Conservation (phyloP, 1,140 invertebrate species). For the Holotrichia oblita region DNA sequence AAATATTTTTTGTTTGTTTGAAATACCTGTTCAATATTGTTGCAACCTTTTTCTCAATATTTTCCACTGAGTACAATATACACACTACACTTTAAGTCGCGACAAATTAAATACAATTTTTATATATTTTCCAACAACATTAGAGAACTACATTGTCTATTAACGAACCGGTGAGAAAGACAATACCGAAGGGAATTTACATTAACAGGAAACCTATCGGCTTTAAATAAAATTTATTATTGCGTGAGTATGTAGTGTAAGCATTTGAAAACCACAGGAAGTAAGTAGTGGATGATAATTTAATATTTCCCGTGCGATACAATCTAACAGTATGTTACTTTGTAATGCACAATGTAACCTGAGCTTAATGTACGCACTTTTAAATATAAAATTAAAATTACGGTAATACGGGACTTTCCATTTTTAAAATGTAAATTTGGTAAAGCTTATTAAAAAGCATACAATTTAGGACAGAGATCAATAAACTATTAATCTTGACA, state of each 20-base stretch:
- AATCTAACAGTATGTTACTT: not conserved
- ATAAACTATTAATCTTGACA: slow-evolving; percentile 18
- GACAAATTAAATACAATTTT: no score
- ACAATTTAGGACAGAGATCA: slow-evolving; percentile 1
- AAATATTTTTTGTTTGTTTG: no score
- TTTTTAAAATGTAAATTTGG: not conserved
- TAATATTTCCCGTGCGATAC: slow-evolving; percentile 3
- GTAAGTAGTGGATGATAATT: slow-evolving; percentile 29
- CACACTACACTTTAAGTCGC: no score
- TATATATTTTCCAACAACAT: no score
- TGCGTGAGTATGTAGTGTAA: not conserved
- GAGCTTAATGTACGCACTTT: not conserved
- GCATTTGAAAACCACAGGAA: slow-evolving; percentile 27
- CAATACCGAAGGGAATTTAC: not conserved
- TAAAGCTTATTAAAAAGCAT: not conserved
- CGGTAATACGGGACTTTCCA: not conserved
- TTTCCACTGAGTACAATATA: no score
- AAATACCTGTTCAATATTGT: no score
- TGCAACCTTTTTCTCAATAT: no score
- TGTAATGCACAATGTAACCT: not conserved
- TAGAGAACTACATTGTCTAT: no score
- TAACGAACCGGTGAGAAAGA: not conserved
- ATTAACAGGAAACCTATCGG: slow-evolving; percentile 20
- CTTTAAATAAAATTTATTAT: slow-evolving; percentile 12
- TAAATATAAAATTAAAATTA: not conserved